Conservation (phyloP, 2,113 vertebrate genomes). For the Zosterops borbonicus region DNA sequence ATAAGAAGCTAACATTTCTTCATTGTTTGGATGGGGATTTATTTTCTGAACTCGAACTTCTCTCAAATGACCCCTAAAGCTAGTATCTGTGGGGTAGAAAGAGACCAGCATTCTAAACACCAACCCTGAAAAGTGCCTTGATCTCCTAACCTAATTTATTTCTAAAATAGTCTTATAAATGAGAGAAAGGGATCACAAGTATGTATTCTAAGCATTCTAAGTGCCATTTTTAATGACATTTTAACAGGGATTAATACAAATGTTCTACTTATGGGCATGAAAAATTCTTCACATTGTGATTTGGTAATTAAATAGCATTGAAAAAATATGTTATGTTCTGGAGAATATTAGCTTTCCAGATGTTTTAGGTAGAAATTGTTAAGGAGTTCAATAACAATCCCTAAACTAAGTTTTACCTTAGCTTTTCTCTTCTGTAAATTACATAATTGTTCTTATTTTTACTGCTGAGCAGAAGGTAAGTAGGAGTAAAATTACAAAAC, state of each 20-base stretch:
- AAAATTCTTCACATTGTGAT: neutral
- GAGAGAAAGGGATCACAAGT: neutral
- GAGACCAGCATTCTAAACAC: neutral
- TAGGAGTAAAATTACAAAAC: conserved; percentile 35
- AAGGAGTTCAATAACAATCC: neutral
- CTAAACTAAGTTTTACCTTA: neutral
- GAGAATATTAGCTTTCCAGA: neutral
- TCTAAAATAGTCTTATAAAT: neutral
- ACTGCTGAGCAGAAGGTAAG: conserved; percentile 11
- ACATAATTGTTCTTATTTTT: neutral
- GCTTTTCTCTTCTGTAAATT: neutral
- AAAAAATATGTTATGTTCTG: neutral
- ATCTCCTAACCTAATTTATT: neutral
- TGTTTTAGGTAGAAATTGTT: neutral
- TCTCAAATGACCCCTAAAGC: neutral
- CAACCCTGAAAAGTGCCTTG: neutral
- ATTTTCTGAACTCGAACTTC: neutral
- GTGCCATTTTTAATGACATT: neutral
- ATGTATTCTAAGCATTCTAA: neutral
- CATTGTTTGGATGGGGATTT: neutral
- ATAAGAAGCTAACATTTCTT: neutral
- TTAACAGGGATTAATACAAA: neutral
- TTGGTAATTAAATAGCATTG: neutral
- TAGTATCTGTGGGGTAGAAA: neutral
- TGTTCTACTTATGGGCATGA: neutral